Conservation (phyloP, 1,140 invertebrate species). For the Penaeus chinensis region DNA sequence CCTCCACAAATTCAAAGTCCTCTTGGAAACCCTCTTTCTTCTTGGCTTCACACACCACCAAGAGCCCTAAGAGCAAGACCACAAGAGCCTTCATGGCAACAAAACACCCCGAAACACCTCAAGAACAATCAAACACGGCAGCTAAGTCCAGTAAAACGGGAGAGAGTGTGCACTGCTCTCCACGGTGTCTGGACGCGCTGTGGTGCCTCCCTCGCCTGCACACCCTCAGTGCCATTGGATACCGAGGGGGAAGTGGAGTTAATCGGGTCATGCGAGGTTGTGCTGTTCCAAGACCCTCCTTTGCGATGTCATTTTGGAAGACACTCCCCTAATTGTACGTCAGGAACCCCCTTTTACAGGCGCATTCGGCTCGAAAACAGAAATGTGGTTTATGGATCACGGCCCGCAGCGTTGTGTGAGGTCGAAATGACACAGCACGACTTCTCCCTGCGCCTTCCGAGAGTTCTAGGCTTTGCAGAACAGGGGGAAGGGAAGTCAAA, state of each 20-base stretch:
- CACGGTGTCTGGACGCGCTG: slow-evolving; percentile 24
- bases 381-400: too few relatives aligned
- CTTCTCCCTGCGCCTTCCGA: too few relatives aligned
- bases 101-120: slow-evolving; percentile 4
- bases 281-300: slow-evolving; percentile 5
- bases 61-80: slow-evolving; percentile 42
- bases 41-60: slow-evolving; percentile 36
- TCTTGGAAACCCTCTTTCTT: slow-evolving; percentile 48
- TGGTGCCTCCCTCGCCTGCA: slow-evolving; percentile 25
- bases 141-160: slow-evolving; percentile 17
- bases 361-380: not conserved
- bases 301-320: slow-evolving; percentile 10
- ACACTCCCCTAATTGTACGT: too few relatives aligned
- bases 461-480: too few relatives aligned
- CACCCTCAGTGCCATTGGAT: slow-evolving; percentile 38
- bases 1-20: slow-evolving; percentile 50
- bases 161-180: slow-evolving; percentile 10
- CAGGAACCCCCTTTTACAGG: not conserved
- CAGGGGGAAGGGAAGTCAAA: too few relatives aligned
- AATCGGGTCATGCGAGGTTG: slow-evolving; percentile 13
- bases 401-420: too few relatives aligned
- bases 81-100: slow-evolving; percentile 46
- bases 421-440: too few relatives aligned
- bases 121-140: slow-evolving; percentile 24
- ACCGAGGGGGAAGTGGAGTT: slow-evolving; percentile 53